Conservation (phyloP, 2,888 invertebrate genomes). For the Psylliodes chrysocephalus region DNA sequence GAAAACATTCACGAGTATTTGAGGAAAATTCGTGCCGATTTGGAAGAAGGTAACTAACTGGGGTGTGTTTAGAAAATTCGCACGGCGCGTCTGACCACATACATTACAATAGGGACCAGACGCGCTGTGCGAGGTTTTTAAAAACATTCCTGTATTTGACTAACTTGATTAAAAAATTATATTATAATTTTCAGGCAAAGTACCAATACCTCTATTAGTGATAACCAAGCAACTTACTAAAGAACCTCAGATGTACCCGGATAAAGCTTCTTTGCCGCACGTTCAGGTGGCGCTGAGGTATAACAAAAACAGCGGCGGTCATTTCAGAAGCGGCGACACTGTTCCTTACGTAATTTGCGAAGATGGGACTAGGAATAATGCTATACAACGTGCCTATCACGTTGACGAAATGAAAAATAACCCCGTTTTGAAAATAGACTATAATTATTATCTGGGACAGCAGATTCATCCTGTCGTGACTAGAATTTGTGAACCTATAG, state of each 20-base stretch:
- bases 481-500: slow-evolving; percentile 94
- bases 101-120: too few species aligned
- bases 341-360: slow-evolving; percentile 96
- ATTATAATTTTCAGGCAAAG: slow-evolving; percentile 69
- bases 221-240: slow-evolving; percentile 97
- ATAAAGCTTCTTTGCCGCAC: slow-evolving; percentile 84
- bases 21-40: slow-evolving; percentile 77
- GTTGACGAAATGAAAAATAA: slow-evolving; percentile 87
- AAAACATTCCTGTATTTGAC: too few species aligned
- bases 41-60: slow-evolving; percentile 66
- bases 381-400: slow-evolving; percentile 94
- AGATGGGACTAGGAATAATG: slow-evolving; percentile 82
- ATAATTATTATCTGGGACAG: slow-evolving; percentile 90
- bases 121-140: too few species aligned
- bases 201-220: slow-evolving; percentile 80
- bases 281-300: slow-evolving; percentile 89
- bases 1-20: slow-evolving; percentile 86
- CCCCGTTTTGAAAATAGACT: slow-evolving; percentile 77
- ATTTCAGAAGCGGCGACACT: slow-evolving; percentile 90
- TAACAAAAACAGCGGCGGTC: slow-evolving; percentile 84
- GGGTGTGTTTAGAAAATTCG: not conserved
- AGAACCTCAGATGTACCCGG: slow-evolving; percentile 91
- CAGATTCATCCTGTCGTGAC: slow-evolving; percentile 97
- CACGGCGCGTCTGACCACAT: too few species aligned
- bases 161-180: too few species aligned